Percentiles rank a stretch among this genome's conserved stretches.
Conservation (phyloP, 1,140 invertebrate genomes). For the Drosophila asahinai region DNA sequence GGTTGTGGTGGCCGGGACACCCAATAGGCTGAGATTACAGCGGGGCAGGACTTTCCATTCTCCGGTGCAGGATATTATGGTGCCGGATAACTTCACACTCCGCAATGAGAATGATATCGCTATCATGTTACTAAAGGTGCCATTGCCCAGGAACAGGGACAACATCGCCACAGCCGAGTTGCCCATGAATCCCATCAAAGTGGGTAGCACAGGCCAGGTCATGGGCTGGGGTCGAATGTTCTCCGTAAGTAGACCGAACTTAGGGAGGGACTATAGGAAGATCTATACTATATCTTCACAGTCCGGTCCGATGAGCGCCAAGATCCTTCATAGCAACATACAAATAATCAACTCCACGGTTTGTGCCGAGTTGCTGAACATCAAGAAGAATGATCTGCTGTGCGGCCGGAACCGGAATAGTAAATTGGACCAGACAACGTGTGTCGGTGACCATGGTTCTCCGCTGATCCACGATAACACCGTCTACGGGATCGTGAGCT, state of each 20-base stretch:
- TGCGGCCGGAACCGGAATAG: constrained; percentile 14
- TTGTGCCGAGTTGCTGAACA: background rate
- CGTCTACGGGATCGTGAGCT: constrained; percentile 40
- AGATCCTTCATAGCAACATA: background rate
- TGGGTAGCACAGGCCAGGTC: constrained; percentile 9
- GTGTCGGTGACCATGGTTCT: constrained; percentile 48
- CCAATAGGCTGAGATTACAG: constrained; percentile 30
- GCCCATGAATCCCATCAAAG: background rate
- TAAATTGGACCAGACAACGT: constrained; percentile 12
- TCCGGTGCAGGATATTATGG: constrained; percentile 5
- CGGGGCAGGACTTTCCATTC: background rate
- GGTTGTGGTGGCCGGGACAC: constrained; percentile 44
- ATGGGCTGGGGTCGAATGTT: constrained; percentile 54
- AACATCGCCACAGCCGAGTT: constrained; percentile 14
- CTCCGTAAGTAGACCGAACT: constrained; percentile 1
- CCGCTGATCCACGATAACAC: constrained; percentile 19
- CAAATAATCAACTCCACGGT: rapidly evolving
- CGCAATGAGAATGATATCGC: constrained; percentile 51
- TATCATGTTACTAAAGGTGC: background rate
- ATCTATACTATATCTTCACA: background rate
- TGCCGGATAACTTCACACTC: constrained; percentile 47
- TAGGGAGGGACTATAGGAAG: background rate
- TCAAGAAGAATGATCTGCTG: constrained; percentile 24
- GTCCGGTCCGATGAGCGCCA: background rate
- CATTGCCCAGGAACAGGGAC: constrained; percentile 8